These are phyloP conservation scores for Dicycla oo DNA, from an alignment of 2,888 invertebrate genomes.

Conservation along the genomic window DNA sequence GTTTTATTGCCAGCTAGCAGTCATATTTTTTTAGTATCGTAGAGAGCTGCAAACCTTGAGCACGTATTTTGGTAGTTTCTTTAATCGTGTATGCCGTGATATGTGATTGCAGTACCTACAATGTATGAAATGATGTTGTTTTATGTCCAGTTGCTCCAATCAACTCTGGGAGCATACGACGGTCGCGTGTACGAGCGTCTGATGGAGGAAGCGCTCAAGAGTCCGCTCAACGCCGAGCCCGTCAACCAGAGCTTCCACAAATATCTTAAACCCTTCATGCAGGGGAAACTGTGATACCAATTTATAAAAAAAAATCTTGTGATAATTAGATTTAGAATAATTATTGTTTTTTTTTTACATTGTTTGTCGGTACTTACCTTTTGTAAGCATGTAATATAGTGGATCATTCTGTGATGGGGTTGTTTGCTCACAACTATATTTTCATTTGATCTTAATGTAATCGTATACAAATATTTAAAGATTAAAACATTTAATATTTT, in stretches of 20 bases:
- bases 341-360: conserved; percentile 5
- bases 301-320: conserved; percentile 16
- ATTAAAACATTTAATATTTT: not conserved
- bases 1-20: not conserved
- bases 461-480: not conserved
- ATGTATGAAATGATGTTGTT: not conserved
- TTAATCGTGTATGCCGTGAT: not conserved
- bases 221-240: conserved; percentile 94
- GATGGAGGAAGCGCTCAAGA: conserved; percentile 94
- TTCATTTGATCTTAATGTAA: not conserved
- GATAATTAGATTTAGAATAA: not conserved
- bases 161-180: conserved; percentile 94
- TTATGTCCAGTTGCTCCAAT: conserved; percentile 83
- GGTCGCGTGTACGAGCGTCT: conserved; percentile 95
- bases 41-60: not conserved
- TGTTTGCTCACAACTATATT: conserved; percentile 21
- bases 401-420: conserved; percentile 32
- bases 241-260: conserved; percentile 93
- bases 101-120: not conserved
- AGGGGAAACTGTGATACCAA: conserved; percentile 91
- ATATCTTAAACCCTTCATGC: conserved; percentile 94
- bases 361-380: no score
- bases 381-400: not conserved
- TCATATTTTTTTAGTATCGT: not conserved
- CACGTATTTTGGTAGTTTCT: not conserved